Evolutionary conservation across 2,888 invertebrate genomes (phyloP), one percentile per base, ranked within the genome.

Genomic region (Dinocampus coccinellae): DNA sequence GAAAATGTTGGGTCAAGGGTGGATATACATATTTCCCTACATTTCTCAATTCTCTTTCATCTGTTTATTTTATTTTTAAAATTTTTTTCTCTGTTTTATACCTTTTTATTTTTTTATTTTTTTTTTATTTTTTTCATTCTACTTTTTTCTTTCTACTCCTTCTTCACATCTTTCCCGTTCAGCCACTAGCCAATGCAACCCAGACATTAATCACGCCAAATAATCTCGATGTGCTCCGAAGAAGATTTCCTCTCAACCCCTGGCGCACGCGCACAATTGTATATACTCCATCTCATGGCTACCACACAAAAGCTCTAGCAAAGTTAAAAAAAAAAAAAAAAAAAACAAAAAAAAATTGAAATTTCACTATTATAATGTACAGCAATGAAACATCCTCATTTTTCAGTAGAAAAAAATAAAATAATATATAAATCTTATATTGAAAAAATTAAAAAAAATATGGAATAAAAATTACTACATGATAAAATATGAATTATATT

Each of bases 171-270:
- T 20, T 53, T 36, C 29, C 26, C 52, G 33, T 36, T 13, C 16
- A 62, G 67, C 34, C n/a, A 39, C 58, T 34, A 10, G 33, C 34
- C 34, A 69, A 69, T 53, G 69, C 62, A 26, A 33, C 55, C 10
- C 55, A 47, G 62, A 69, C 69, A 69, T 69, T 69, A 69, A 69
- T 69, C 69, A 69, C 39, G 55, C 69, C 69, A 69, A 69, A 69
- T 69, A 55, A 69, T 69, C 69, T 62, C 62, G n/a, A 52, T 29
- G 53, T 61, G 62, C 36, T 20, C 62, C 33, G 36, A 26, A 55
- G 55, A 69, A 69, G 62, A 69, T 69, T 73, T 61, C 55, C 61
- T 71, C 67, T 66, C 66, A 69, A 16, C 6, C 16, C 16, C 47
- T 16, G 16, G 47, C 47, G 47, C 47, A 7, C 7, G 16, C 6